Evolutionary conservation across 2,797 vertebrate species (phyloP), one percentile per base, ranked within the genome.

Genomic region (Rhabdomys pumilio): DNA sequence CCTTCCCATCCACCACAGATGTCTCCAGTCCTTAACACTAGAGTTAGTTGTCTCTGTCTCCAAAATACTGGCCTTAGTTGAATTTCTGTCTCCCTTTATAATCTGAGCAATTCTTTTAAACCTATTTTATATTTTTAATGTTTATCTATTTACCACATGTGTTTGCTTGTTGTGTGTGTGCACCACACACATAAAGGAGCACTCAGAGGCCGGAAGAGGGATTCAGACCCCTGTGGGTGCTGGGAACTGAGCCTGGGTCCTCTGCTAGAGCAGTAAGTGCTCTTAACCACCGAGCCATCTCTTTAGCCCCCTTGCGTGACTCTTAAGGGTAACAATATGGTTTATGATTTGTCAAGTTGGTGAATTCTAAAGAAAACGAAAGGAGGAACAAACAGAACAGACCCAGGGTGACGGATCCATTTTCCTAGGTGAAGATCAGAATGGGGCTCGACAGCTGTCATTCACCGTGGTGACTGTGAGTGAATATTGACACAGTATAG

Each of bases 1-100:
- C n/a, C 34, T n/a, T 3, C 26, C 22, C 22, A 0, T 34, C 53
- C 9, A 1, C 61, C 34, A 7, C 59, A 0, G 0, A 3, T 22
- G 44, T 38, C 55, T 65, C 38, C n/a, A 34, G 14, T 34, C 20
- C 20, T 22, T 75, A 47, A 3, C 5, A 14, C 26, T 24, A 9
- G 17, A 5, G 47, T 76, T 76, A 5, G 19, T 12, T 31, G 65
- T 38, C 41, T 81, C 15, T 38, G n/a, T 44, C 50, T 79, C 29
- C 9, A 19, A 50, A 14, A 22, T 3, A 2, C 61, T 13, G 41
- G 10, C 34, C 29, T 65, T 34, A 34, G 61, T 31, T 31, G 5
- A 44, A 22, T 53, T 69, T 57, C 75, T 89, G 20, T 57, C 67
- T 86, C 15, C 26, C 4, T 73, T 57, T 41, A 13, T 44, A 50